phyloP scores from a whole-genome alignment of 1,140 invertebrate species.

The Vanessa tameamea region DNA sequence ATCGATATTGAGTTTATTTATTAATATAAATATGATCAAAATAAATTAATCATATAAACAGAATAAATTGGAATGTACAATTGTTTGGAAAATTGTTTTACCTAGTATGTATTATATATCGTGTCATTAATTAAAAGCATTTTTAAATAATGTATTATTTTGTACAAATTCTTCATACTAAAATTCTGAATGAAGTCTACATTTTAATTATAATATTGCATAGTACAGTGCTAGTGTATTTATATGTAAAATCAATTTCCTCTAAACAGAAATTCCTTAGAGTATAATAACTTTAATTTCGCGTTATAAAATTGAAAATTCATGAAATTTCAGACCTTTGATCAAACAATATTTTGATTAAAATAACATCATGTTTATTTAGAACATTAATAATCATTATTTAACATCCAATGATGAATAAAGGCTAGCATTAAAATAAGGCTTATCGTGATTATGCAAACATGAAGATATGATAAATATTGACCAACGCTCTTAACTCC shows the following conservation, averaged over 20 bases:
- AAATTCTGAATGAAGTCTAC: neutral
- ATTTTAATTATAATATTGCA: constrained; percentile 15
- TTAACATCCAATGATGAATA: neutral
- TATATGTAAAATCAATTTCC: constrained; percentile 25
- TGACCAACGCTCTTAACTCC: too few relatives aligned
- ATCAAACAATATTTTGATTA: neutral
- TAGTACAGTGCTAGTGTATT: constrained; percentile 6
- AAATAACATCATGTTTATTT: neutral
- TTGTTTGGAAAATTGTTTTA: too few relatives aligned
- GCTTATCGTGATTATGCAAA: too few relatives aligned
- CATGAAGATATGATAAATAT: too few relatives aligned
- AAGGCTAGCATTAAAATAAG: neutral
- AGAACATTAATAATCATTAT: neutral
- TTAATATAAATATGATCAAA: too few relatives aligned
- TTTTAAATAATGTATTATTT: too few relatives aligned
- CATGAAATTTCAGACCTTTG: constrained; percentile 13
- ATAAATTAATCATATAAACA: too few relatives aligned
- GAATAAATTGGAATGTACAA: too few relatives aligned
- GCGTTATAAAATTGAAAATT: constrained; percentile 23
- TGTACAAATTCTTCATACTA: neutral
- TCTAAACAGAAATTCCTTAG: constrained; percentile 18
- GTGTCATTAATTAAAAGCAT: too few relatives aligned
- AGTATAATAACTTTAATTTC: constrained; percentile 17
- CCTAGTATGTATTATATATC: too few relatives aligned
- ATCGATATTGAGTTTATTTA: too few relatives aligned